These are phyloP conservation scores for Lasiurus borealis DNA, from an alignment of 2,113 vertebrate species.

Conservation along the genomic window DNA sequence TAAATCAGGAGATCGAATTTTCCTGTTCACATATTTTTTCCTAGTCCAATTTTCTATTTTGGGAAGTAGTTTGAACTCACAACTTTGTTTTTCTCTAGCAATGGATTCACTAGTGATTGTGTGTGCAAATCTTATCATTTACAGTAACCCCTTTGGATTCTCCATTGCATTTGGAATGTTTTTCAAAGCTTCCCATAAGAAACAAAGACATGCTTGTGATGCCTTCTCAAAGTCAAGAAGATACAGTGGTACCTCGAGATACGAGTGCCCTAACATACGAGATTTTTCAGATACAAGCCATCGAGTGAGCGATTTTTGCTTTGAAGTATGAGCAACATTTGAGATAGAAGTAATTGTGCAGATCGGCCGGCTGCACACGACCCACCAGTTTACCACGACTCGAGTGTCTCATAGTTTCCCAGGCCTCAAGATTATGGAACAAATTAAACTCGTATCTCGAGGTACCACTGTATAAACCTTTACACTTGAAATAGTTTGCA, in stretches of 20 bases:
- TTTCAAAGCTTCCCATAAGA: neutral
- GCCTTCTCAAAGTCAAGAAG: neutral
- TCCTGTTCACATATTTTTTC: neutral
- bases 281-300: no score
- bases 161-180: neutral
- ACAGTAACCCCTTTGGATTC: neutral
- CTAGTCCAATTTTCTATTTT: neutral
- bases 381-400: no score
- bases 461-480: no score
- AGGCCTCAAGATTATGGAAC: no score
- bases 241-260: no score
- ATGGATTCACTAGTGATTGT: neutral
- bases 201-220: neutral
- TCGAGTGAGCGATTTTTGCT: no score
- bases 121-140: conserved; percentile 42
- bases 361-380: no score
- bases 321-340: no score
- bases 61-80: conserved; percentile 4
- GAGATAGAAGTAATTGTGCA: no score
- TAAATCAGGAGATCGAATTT: neutral
- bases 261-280: no score
- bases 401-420: no score
- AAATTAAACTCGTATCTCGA: no score
- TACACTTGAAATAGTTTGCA: conserved; percentile 19
- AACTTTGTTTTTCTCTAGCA: neutral